Evolutionary conservation across 2,113 vertebrate species (phyloP).

Genomic region (Otis tarda): DNA sequence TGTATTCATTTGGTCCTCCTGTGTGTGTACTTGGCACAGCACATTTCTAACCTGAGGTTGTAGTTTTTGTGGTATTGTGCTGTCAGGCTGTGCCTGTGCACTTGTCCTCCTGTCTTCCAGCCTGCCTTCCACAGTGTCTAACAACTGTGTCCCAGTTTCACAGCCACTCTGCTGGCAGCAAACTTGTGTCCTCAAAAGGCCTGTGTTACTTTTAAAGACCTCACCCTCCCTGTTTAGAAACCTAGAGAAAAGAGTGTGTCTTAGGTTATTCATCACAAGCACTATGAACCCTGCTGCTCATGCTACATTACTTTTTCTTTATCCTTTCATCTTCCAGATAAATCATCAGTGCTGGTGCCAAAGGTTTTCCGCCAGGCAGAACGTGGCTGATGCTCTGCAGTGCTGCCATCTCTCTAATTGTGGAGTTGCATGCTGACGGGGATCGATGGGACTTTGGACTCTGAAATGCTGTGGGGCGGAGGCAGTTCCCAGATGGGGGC

Average conservation of each 20-base stretch:
- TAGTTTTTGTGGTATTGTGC: neutral
- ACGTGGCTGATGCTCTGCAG: constrained; percentile 50
- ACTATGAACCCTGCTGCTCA: neutral
- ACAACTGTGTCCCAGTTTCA: constrained; percentile 10
- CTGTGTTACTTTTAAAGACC: neutral
- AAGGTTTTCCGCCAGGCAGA: constrained; percentile 56
- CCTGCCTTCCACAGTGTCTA: neutral
- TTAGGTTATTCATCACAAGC: neutral
- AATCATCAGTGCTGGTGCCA: constrained; percentile 41
- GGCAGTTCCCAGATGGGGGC: neutral
- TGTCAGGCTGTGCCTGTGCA: neutral
- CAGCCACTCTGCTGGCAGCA: neutral
- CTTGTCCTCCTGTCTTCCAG: neutral
- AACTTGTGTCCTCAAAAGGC: neutral
- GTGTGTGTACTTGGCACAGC: neutral
- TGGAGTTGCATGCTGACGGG: neutral
- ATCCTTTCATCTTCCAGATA: constrained; percentile 46
- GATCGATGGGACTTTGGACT: constrained; percentile 41
- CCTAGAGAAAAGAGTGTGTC: neutral
- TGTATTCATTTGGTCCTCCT: neutral
- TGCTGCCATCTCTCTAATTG: constrained; percentile 30
- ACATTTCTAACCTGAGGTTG: neutral
- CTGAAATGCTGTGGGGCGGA: constrained; percentile 23
- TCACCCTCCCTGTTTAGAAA: neutral
- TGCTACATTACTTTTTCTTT: neutral